Conservation (phyloP, 2,888 invertebrate genomes). For the Apamea anceps region DNA sequence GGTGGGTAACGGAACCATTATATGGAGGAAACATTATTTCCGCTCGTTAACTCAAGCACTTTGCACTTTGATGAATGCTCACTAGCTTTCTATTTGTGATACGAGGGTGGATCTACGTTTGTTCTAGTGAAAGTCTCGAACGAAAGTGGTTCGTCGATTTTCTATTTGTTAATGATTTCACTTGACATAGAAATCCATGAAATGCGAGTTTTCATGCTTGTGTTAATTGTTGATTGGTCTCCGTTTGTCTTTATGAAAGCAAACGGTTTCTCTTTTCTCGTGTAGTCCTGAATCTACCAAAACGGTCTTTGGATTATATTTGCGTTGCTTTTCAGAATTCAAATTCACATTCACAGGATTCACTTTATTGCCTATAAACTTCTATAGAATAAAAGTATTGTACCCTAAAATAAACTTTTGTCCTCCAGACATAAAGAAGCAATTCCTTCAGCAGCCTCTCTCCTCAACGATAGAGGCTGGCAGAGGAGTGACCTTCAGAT, state of each 20-base stretch:
- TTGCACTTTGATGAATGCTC: constrained; percentile 88
- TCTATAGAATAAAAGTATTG: neutral
- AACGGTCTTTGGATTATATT: neutral
- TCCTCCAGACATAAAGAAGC: constrained; percentile 95
- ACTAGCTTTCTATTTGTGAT: constrained; percentile 80
- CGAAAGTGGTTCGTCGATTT: constrained; percentile 60
- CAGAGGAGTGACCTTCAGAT: constrained; percentile 95
- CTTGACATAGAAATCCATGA: constrained; percentile 56
- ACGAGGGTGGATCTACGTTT: constrained; percentile 74
- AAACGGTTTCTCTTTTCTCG: constrained; percentile 6
- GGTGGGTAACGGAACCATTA: constrained; percentile 84
- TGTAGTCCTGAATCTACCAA: neutral
- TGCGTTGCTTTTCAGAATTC: neutral
- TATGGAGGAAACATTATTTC: constrained; percentile 88
- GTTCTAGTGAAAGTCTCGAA: constrained; percentile 56
- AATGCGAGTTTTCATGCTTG: constrained; percentile 54
- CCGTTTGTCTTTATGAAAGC: constrained; percentile 13
- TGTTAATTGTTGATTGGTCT: constrained; percentile 1
- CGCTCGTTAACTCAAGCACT: constrained; percentile 88
- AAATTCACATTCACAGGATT: neutral
- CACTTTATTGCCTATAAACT: neutral
- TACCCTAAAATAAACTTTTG: constrained; percentile 20
- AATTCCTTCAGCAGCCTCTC: constrained; percentile 96
- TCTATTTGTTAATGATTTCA: constrained; percentile 59
- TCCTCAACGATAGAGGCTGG: constrained; percentile 95